Percentiles rank a stretch among this genome's conserved stretches.
Conservation (phyloP, 2,113 vertebrate species). For the Archilochus colubris region DNA sequence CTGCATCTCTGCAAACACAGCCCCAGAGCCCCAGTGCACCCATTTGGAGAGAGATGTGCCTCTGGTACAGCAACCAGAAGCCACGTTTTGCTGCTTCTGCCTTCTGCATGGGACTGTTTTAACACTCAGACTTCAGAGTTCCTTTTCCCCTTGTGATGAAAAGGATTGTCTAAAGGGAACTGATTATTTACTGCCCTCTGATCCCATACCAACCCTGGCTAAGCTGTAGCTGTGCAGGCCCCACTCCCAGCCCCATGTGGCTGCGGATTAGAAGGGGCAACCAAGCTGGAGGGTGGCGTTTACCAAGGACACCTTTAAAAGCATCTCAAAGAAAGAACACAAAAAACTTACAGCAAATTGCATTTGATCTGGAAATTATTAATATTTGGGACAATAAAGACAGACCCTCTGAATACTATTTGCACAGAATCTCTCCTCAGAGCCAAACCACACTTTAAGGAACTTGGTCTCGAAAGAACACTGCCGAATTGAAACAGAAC, state of each 20-base stretch:
- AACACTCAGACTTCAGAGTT: not conserved
- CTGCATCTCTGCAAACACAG: rapidly evolving
- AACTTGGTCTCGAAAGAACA: conserved; percentile 46
- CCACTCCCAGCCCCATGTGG: rapidly evolving
- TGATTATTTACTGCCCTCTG: not conserved
- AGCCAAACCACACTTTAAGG: conserved; percentile 65
- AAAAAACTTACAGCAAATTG: conserved; percentile 5
- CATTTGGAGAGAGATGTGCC: not conserved
- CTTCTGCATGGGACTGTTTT: not conserved
- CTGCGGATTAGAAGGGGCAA: not conserved
- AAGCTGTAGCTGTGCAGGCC: not conserved
- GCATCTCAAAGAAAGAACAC: not conserved
- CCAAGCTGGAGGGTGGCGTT: not conserved
- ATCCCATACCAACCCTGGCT: not conserved
- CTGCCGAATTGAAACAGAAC: conserved; percentile 43
- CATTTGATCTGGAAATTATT: conserved; percentile 69
- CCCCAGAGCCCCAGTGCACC: not conserved
- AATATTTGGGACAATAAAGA: conserved; percentile 66
- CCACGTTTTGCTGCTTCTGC: not conserved
- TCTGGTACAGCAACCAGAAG: not conserved
- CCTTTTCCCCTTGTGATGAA: not conserved
- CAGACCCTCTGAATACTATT: conserved; percentile 34
- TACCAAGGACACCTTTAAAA: conserved; percentile 13
- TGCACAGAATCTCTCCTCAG: conserved; percentile 34
- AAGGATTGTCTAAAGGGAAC: not conserved